A percentile compares a stretch with the other conserved stretches of the same genome.
Conservation (phyloP, 30 jellyfish, hydroid and myxozoan species). For the Aurelia aurita region DNA sequence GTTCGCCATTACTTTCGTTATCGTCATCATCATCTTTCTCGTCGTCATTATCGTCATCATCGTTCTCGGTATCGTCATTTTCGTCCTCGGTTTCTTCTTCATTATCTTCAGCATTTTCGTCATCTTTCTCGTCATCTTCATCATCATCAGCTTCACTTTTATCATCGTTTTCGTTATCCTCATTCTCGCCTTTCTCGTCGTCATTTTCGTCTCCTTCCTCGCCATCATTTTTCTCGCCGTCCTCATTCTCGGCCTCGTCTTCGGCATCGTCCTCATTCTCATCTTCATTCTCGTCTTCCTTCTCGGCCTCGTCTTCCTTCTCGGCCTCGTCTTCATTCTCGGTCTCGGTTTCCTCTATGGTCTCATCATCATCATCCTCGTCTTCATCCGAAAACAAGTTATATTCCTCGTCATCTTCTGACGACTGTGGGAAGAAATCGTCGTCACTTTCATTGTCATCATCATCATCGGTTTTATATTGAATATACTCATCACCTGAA, state of each 20-base stretch:
- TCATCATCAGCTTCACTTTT: too few relatives aligned
- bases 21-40: background rate
- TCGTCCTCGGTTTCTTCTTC: background rate
- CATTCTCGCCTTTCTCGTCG: background rate
- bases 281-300: slow-evolving; percentile 6
- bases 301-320: background rate
- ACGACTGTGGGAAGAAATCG: slow-evolving; percentile 56
- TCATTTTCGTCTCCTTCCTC: background rate
- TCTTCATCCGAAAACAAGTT: slow-evolving; percentile 57
- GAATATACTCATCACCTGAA: slow-evolving; percentile 43
- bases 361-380: slow-evolving; percentile 58
- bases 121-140: background rate
- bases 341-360: slow-evolving; percentile 8
- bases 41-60: background rate
- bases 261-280: slow-evolving; percentile 23
- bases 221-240: background rate
- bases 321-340: slow-evolving; percentile 13
- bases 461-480: slow-evolving; percentile 70
- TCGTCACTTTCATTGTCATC: slow-evolving; percentile 56
- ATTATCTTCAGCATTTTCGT: background rate
- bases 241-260: slow-evolving; percentile 3
- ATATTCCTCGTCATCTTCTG: slow-evolving; percentile 59
- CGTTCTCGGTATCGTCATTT: background rate
- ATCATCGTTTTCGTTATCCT: background rate
- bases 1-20: background rate